Base-by-base conservation (phyloP, 2,113 vertebrate genomes). In the Rana temporaria region DNA sequence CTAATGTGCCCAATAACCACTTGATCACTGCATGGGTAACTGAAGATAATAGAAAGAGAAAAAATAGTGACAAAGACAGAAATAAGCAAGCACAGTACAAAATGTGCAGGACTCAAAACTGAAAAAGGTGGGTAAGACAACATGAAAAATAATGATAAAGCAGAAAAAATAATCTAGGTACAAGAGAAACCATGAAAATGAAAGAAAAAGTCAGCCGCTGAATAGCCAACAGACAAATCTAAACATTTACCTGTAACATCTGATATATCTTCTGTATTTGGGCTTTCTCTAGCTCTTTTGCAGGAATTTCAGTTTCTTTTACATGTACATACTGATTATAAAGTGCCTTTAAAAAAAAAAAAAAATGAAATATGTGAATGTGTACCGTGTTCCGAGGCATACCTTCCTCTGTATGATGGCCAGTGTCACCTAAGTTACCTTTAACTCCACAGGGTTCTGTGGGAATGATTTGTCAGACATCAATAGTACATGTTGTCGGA, bases 241-340 rank as follows among this genome's bases (percentile, higher is more conserved):
- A 48, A 48, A 48, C 11, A 48, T 92, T 92, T 77, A 98, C 98
- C 97, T 99, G 96, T 85, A 99, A 88, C 84, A 98, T 90, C 82
- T 98, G 98, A 92, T 99, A 99, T 84, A 99, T 90, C 83, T 97
- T 96, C 85, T 96, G 92, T 4, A 97, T 92, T 85, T 93, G 93
- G 86, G 90, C 89, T 89, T 99, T 99, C 84, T 99, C 98, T 73
- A 89, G 86, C 90, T 98, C 97, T 85, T 96, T 98, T 0, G 89
- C 87, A 30, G 96, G 95, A 88, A 99, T 98, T 92, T 99, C 98
- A 0, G 95, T 98, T 91, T 99, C 97, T 91, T 99, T 99, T 89
- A 99, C 98, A 94, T 99, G 98, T 93, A 99, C 92, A 88, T 99
- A 99, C 82, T 99, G 95, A 84, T 99, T 99, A 94, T 99, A 99